A percentile compares a stretch with the other conserved stretches of the same genome.
phyloP scores from a whole-genome alignment of 2,888 invertebrate species.

The Drosophila atripex region DNA sequence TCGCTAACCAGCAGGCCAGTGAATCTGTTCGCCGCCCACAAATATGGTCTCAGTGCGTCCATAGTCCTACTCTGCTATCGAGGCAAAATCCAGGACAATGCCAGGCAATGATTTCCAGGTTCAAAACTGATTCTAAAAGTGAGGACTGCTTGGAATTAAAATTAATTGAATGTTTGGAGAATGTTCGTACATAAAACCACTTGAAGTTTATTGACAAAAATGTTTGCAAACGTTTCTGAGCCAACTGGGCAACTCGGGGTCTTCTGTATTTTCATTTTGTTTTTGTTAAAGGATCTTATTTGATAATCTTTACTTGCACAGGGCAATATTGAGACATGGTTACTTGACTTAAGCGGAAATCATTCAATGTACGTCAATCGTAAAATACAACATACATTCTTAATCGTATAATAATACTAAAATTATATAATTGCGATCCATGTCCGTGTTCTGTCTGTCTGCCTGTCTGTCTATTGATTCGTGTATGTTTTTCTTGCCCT shows the following conservation, averaged over 20 bases:
- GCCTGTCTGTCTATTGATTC: background rate
- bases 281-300: constrained; percentile 15
- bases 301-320: constrained; percentile 39
- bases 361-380: constrained; percentile 66
- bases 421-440: constrained; percentile 43
- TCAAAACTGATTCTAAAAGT: background rate
- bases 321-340: constrained; percentile 45
- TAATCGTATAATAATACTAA: constrained; percentile 42
- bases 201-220: constrained; percentile 41
- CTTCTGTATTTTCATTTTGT: background rate
- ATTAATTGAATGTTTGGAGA: background rate
- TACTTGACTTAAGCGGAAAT: constrained; percentile 51
- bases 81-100: background rate
- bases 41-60: background rate
- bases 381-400: constrained; percentile 66
- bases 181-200: constrained; percentile 35
- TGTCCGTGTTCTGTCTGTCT: constrained; percentile 12
- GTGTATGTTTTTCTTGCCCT: constrained; percentile 49
- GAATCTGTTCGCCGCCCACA: background rate
- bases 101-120: background rate
- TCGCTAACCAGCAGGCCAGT: background rate
- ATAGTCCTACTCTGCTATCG: no score
- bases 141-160: background rate
- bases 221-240: constrained; percentile 42
- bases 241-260: constrained; percentile 38